These are phyloP conservation scores for Sarcophaga variegata DNA, from an alignment of 2,888 invertebrate genomes.

Conservation along the genomic window DNA sequence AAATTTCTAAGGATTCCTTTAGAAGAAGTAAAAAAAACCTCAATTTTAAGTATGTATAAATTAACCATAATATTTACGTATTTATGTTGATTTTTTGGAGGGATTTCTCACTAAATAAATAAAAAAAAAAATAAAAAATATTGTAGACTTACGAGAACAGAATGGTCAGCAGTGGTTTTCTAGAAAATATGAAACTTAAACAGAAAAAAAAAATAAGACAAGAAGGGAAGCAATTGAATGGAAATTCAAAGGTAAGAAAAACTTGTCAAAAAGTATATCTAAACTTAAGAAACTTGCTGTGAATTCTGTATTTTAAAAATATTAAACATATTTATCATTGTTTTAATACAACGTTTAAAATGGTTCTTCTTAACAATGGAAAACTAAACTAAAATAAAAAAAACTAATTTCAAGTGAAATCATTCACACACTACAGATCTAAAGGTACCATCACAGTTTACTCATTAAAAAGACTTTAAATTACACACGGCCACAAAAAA, in stretches of 20 bases:
- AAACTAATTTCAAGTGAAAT: slow-evolving; percentile 30
- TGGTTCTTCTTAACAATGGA: neutral
- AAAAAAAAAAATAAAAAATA: slow-evolving; percentile 32
- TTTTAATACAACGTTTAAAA: neutral
- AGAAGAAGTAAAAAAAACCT: slow-evolving; percentile 56
- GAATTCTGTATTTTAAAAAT: neutral
- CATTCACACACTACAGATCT: slow-evolving; percentile 42
- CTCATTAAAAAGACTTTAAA: slow-evolving; percentile 20
- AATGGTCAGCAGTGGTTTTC: slow-evolving; percentile 33
- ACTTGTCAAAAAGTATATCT: neutral
- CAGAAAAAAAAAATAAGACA: neutral
- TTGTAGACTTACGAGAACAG: slow-evolving; percentile 5
- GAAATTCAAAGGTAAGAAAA: neutral
- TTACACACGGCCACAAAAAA: neutral
- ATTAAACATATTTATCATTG: slow-evolving; percentile 23
- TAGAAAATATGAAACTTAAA: neutral
- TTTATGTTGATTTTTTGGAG: slow-evolving; percentile 24
- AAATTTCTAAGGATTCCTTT: slow-evolving; percentile 65
- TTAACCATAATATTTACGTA: slow-evolving; percentile 45
- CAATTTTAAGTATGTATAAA: slow-evolving; percentile 66
- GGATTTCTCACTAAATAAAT: slow-evolving; percentile 46
- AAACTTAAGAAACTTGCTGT: neutral
- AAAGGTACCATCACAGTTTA: slow-evolving; percentile 17
- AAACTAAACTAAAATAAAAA: neutral
- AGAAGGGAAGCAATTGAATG: neutral